phyloP scores from a whole-genome alignment of 2,888 invertebrate species.

The Dugesia japonica region DNA sequence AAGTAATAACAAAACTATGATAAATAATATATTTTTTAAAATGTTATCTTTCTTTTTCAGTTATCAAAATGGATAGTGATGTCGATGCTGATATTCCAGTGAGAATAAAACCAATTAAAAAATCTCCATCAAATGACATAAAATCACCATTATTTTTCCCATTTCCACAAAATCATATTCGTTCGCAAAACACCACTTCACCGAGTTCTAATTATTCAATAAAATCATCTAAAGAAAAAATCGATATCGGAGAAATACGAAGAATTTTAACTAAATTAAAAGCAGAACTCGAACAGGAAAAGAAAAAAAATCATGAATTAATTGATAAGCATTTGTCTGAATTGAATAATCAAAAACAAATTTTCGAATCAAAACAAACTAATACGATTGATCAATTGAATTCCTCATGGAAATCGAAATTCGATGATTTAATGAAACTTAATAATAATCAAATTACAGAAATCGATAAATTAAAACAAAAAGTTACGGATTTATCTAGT shows the following conservation, averaged over 20 bases:
- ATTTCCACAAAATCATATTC: background rate
- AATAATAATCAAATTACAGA: background rate
- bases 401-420: background rate
- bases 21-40: too few relatives aligned
- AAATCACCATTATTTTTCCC: background rate
- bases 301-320: background rate
- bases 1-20: too few relatives aligned
- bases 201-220: background rate
- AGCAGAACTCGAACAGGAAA: background rate
- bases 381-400: background rate
- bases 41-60: too few relatives aligned
- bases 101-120: background rate
- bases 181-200: background rate
- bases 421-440: background rate
- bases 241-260: background rate
- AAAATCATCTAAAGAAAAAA: background rate
- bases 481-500: background rate
- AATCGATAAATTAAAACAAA: background rate
- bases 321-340: background rate
- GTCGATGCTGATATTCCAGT: slow-evolving; percentile 2
- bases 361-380: background rate
- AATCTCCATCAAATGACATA: background rate
- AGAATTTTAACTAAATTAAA: background rate
- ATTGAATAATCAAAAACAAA: background rate
- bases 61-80: background rate